These are phyloP conservation scores for Eurytoma adleriae DNA, from an alignment of 2,888 invertebrate species.

Conservation along the genomic window DNA sequence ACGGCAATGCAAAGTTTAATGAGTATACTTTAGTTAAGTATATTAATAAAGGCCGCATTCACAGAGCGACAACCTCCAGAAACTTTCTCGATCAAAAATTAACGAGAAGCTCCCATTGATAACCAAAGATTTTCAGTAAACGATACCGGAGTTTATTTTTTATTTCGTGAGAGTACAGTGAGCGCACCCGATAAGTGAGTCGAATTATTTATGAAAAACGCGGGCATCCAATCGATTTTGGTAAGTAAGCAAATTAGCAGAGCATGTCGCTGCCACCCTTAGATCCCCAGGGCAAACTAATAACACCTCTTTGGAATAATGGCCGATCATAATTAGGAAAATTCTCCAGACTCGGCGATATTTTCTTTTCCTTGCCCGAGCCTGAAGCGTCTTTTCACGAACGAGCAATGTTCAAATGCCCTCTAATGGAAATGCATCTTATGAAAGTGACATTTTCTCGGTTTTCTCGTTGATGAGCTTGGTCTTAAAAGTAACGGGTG, in stretches of 20 bases:
- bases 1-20: too few species aligned
- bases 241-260: slow-evolving; percentile 68
- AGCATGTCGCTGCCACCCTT: slow-evolving; percentile 58
- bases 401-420: neutral
- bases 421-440: slow-evolving; percentile 35
- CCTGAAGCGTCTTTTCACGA: neutral
- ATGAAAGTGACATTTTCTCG: slow-evolving; percentile 44
- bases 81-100: neutral
- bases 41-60: too few species aligned
- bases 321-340: slow-evolving; percentile 73
- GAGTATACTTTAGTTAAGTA: too few species aligned
- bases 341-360: slow-evolving; percentile 64
- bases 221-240: slow-evolving; percentile 69
- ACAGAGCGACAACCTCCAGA: too few species aligned
- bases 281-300: slow-evolving; percentile 72
- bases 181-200: neutral
- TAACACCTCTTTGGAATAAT: slow-evolving; percentile 72
- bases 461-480: slow-evolving; percentile 42
- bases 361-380: neutral
- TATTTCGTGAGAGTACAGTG: slow-evolving; percentile 63
- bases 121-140: neutral
- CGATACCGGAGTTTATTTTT: slow-evolving; percentile 60
- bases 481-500: slow-evolving; percentile 6
- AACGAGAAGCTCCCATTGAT: slow-evolving; percentile 28
- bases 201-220: slow-evolving; percentile 68